phyloP scores from a whole-genome alignment of 1,140 invertebrate species.

The Popillia japonica region DNA sequence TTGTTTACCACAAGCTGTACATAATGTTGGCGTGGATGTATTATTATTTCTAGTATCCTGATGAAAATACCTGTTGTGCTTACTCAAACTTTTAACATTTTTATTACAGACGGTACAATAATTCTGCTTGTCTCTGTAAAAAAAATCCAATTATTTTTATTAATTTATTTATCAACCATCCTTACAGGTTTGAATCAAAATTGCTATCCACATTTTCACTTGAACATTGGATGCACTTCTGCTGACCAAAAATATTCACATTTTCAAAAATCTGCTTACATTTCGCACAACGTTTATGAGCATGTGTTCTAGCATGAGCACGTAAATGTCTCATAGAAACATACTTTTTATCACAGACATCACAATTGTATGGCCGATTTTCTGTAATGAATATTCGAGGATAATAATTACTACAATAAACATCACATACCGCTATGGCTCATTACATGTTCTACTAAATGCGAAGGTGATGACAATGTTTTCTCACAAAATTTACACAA shows the following conservation, averaged over 20 bases:
- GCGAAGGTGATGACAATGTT: conserved; percentile 35
- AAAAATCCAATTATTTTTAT: background rate
- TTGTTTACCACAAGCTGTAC: conserved; percentile 47
- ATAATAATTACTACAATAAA: too few species aligned
- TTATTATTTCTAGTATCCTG: background rate
- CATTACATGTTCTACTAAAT: conserved; percentile 45
- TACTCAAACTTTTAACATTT: conserved; percentile 35
- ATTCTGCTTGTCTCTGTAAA: conserved; percentile 24
- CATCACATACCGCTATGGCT: conserved; percentile 43
- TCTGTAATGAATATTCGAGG: conserved; percentile 36
- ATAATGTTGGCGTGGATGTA: conserved; percentile 36
- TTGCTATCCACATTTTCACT: background rate
- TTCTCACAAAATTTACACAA: conserved; percentile 46
- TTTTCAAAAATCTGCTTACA: background rate
- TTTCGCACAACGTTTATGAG: background rate
- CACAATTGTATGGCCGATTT: conserved; percentile 38
- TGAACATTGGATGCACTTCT: background rate
- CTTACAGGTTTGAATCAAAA: background rate
- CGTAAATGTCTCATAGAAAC: conserved; percentile 42
- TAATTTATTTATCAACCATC: background rate
- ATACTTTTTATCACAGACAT: conserved; percentile 43
- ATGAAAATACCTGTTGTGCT: conserved; percentile 32
- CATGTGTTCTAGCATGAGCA: conserved; percentile 14
- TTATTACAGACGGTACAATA: conserved; percentile 39
- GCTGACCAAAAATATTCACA: background rate